Conservation (phyloP, 2,113 vertebrate genomes). For the Nesoenas mayeri region DNA sequence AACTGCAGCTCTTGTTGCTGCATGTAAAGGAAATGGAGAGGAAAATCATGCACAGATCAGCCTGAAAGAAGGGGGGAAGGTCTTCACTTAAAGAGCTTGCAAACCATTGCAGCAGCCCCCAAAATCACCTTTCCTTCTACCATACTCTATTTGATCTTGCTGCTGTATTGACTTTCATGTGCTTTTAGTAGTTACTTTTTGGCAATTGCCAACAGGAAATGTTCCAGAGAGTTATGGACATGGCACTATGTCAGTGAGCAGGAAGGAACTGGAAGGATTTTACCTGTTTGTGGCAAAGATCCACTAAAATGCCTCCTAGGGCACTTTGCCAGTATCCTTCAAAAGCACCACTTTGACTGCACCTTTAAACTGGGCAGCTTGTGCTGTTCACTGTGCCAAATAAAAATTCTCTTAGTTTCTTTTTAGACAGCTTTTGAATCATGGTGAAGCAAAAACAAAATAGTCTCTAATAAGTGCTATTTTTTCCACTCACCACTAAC, state of each 20-base stretch:
- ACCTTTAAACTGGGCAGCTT: constrained; percentile 39
- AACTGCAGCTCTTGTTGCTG: neutral
- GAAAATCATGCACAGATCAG: neutral
- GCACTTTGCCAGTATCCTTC: neutral
- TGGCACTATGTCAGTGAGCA: neutral
- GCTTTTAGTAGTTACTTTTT: neutral
- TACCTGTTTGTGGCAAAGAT: constrained; percentile 30
- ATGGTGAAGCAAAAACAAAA: neutral
- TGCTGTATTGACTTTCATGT: neutral
- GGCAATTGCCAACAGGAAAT: neutral
- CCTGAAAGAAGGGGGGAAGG: neutral
- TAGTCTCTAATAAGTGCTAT: neutral
- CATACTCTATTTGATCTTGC: neutral
- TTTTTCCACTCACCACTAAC: constrained; percentile 27
- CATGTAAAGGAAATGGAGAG: neutral
- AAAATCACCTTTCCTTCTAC: neutral
- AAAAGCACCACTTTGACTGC: neutral
- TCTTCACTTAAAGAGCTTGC: neutral
- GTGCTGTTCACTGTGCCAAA: constrained; percentile 6
- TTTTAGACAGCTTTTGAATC: constrained; percentile 30
- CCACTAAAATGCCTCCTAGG: neutral
- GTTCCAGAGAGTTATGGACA: neutral
- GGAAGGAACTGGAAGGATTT: constrained; percentile 8
- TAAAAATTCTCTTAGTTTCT: constrained; percentile 6
- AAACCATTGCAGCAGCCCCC: neutral